Evolutionary conservation across 2,888 invertebrate species (phyloP), one percentile per base, ranked within the genome.

Genomic region (Pterostichus madidus): DNA sequence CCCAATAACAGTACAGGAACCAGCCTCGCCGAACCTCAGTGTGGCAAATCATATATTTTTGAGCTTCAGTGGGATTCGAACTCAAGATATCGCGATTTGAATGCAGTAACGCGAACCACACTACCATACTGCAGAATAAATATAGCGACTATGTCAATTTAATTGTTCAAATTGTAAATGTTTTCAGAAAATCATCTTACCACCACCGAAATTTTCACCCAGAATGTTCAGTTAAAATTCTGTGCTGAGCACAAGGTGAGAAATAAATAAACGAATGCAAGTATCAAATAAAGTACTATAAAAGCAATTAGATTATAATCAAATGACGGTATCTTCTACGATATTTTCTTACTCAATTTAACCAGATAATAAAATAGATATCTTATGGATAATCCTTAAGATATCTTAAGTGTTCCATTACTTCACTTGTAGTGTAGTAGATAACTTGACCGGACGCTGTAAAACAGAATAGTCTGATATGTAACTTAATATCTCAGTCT

Each of bases 291-390:
- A 64, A 64, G n/a, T 32, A 31, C 7, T 35, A 64, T 64, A 35
- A 32, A 64, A 64, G 35, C 64, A 64, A 64, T 64, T 64, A 64
- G 64, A 64, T 64, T 64, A 32, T 35, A 64, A 64, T 64, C 64
- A 64, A 35, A 31, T 64, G 64, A 64, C 64, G 35, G 11, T 13
- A 64, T 64, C 31, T 64, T 10, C 24, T 17, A 64, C 10, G 31
- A 31, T 64, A 64, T 64, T 39, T 64, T 64, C 35, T 64, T 64
- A 35, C 64, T 64, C 64, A 64, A 64, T 64, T 64, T 64, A 64
- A 64, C 64, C n/a, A 32, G 31, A 64, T 64, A 64, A 64, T 64
- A 64, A 64, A 64, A 32, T 32, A 13, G 32, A 32, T 35, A 64
- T 64, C 64, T 64, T 64, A 64, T 35, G 64, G 64, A 64, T 64